Percentiles rank a stretch among this genome's conserved stretches.
Conservation (phyloP, 2,113 vertebrate genomes). For the Rattus norvegicus region GRCr8 NC_086020.1:74711001-74711500, state of each 20-base stretch:
- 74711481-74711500: not conserved
- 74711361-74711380: not conserved
- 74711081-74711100: not conserved
- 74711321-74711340: not conserved
- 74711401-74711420: not conserved
- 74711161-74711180: not conserved
- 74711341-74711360: not conserved
- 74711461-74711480: not conserved
- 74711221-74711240: fast-evolving
- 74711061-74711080: not conserved
- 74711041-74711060: not conserved
- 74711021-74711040: not conserved
- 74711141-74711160: not conserved
- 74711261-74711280: not conserved
- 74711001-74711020: not conserved
- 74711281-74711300: not conserved
- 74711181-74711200: not conserved
- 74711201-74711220: not conserved
- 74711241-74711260: not conserved
- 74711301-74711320: not conserved
- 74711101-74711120: not conserved
- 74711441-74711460: not conserved
- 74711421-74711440: not conserved
- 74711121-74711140: not conserved
- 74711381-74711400: not conserved